Conservation (phyloP, 2,797 vertebrate species). For the Arctocebus calabarensis region DNA sequence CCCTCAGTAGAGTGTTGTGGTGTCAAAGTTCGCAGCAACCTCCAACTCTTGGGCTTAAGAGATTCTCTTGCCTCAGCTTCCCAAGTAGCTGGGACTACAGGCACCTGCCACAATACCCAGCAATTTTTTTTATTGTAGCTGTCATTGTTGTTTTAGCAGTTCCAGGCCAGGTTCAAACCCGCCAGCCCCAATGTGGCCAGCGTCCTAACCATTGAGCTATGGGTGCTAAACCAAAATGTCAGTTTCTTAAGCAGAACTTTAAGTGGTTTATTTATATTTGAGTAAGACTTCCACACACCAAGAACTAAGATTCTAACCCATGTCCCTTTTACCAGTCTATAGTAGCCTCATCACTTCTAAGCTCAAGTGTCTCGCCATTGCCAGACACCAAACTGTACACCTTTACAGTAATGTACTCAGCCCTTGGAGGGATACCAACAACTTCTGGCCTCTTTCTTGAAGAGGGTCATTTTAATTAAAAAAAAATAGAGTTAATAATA, state of each 20-base stretch:
- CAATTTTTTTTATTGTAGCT: no score
- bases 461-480: background rate
- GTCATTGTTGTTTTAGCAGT: no score
- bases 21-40: no score
- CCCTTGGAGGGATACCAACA: background rate
- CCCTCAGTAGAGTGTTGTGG: no score
- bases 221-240: background rate
- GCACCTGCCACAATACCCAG: no score
- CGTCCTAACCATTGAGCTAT: no score
- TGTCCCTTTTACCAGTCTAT: background rate
- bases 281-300: background rate
- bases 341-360: background rate
- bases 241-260: slow-evolving; percentile 6
- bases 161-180: no score
- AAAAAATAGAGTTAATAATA: slow-evolving; percentile 30
- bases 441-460: background rate
- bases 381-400: background rate
- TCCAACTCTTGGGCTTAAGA: no score
- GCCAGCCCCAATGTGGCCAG: no score
- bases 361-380: background rate
- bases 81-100: no score
- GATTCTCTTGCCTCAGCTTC: no score
- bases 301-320: background rate
- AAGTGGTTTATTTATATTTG: slow-evolving; percentile 2
- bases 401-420: background rate